Percentiles rank a stretch among this genome's conserved stretches.
phyloP scores from a whole-genome alignment of 2,797 vertebrate genomes.

The Sebastes baramenuke region DNA sequence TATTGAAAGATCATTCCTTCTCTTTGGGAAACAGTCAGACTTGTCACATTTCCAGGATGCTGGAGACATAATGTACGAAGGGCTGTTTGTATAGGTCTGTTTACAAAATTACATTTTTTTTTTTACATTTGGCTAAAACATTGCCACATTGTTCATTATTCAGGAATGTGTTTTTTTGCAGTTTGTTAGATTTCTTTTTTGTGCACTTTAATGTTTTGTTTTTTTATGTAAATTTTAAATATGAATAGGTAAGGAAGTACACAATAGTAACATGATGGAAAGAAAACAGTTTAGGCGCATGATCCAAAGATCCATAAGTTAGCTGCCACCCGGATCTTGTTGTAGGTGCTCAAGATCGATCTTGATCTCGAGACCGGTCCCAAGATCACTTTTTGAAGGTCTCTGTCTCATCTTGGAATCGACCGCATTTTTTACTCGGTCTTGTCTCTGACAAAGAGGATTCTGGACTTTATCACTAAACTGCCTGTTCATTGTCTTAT shows the following conservation, averaged over 20 bases:
- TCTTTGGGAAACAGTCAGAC: neutral
- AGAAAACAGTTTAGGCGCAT: neutral
- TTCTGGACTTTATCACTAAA: too few species aligned
- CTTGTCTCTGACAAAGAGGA: too few species aligned
- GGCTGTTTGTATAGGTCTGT: neutral
- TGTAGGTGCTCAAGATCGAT: too few species aligned
- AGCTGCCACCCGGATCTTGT: too few species aligned
- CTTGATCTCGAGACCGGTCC: too few species aligned
- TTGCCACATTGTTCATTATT: neutral
- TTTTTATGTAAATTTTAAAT: neutral
- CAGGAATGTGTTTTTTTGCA: neutral
- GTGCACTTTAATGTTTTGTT: neutral
- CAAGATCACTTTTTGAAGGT: too few species aligned
- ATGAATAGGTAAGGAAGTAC: neutral
- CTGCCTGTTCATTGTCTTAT: too few species aligned
- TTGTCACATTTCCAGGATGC: neutral
- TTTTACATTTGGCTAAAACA: neutral
- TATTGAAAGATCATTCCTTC: neutral
- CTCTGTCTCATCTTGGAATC: too few species aligned
- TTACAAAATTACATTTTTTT: neutral
- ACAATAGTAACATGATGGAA: neutral
- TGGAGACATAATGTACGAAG: neutral
- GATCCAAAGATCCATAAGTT: neutral
- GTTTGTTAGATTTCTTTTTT: neutral
- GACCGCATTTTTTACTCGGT: too few species aligned